phyloP scores from a whole-genome alignment of 2,113 vertebrate genomes.

The Myrmophylax atrothorax region DNA sequence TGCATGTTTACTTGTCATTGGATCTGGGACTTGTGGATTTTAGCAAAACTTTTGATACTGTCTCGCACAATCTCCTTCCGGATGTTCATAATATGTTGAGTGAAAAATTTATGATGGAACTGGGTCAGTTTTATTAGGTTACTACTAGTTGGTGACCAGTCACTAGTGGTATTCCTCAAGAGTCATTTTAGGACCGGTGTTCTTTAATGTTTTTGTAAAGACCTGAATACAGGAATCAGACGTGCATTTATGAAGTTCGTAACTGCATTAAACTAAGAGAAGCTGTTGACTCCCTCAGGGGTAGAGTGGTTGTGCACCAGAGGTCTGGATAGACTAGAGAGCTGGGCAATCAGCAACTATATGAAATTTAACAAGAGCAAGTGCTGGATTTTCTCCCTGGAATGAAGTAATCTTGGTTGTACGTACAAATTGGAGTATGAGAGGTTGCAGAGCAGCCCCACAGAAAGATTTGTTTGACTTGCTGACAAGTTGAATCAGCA shows the following conservation, averaged over 20 bases:
- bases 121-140: not conserved
- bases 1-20: not conserved
- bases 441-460: not conserved
- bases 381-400: not conserved
- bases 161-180: not conserved
- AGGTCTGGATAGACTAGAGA: not conserved
- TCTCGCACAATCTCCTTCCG: not conserved
- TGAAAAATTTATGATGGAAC: not conserved
- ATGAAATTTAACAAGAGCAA: not conserved
- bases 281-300: not conserved
- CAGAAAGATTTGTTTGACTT: not conserved
- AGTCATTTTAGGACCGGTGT: not conserved
- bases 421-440: not conserved
- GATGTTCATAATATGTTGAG: too few relatives aligned
- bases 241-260: not conserved
- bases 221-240: not conserved
- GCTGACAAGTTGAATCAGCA: not conserved
- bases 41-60: not conserved
- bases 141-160: not conserved
- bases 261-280: not conserved
- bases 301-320: not conserved
- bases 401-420: not conserved
- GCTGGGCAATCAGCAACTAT: not conserved
- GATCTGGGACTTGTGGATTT: not conserved
- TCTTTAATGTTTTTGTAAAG: not conserved